A percentile compares a stretch with the other conserved stretches of the same genome.
These are phyloP conservation scores for Parazoanthus atlanticus DNA, from an alignment of 92 coral and sea anemone genomes.

Conservation along the genomic window DNA sequence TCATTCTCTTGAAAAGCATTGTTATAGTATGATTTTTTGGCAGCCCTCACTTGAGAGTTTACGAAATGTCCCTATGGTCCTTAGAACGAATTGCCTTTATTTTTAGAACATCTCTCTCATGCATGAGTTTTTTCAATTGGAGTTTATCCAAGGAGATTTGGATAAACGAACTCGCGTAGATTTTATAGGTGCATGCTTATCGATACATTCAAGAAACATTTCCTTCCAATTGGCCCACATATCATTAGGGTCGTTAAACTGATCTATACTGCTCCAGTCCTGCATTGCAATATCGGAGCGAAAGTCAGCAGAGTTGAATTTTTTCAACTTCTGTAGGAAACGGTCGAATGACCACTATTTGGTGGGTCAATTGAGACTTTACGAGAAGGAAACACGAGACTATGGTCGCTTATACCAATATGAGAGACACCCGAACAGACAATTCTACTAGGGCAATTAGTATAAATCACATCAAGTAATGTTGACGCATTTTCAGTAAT, in stretches of 20 bases:
- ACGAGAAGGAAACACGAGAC: too few species aligned
- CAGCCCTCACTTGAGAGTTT: slow-evolving; percentile 14
- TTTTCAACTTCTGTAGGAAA: slow-evolving; percentile 20
- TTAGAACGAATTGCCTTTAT: too few species aligned
- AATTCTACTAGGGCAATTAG: slow-evolving; percentile 41
- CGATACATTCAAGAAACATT: too few species aligned
- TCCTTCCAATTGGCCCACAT: too few species aligned
- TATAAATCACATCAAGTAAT: slow-evolving; percentile 14
- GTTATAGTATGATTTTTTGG: too few species aligned
- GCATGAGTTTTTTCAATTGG: too few species aligned
- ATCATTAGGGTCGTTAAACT: slow-evolving; percentile 26
- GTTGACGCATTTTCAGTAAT: too few species aligned
- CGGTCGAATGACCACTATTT: neutral
- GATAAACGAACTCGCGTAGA: neutral
- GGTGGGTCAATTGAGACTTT: too few species aligned
- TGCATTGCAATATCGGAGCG: slow-evolving; percentile 50
- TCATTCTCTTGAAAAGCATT: too few species aligned
- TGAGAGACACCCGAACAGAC: slow-evolving; percentile 15
- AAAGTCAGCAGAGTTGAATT: too few species aligned
- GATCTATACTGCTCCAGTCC: slow-evolving; percentile 37
- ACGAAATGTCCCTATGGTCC: neutral
- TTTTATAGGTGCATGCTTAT: too few species aligned
- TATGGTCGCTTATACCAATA: slow-evolving; percentile 41
- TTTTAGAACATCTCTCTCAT: too few species aligned
- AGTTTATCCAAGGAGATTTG: slow-evolving; percentile 26